phyloP scores from a whole-genome alignment of 2,888 invertebrate genomes.

The Ophraella communa region DNA sequence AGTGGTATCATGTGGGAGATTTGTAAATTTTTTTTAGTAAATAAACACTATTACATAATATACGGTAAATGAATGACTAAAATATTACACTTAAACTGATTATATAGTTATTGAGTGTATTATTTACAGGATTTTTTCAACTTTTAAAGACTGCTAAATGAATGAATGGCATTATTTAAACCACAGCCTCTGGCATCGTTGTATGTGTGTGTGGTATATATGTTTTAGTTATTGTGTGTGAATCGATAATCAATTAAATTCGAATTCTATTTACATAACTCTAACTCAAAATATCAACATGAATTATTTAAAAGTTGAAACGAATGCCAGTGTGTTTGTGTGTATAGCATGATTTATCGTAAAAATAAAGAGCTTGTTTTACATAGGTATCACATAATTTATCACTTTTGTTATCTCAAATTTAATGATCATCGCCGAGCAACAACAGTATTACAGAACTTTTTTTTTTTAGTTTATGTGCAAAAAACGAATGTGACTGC shows the following conservation, averaged over 20 bases:
- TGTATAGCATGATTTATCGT: neutral
- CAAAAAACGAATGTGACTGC: neutral
- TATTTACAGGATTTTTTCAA: no score
- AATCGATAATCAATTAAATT: neutral
- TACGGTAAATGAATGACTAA: no score
- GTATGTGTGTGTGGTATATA: no score
- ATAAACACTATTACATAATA: no score
- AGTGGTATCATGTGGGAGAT: no score
- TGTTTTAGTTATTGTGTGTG: neutral
- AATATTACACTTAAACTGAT: no score
- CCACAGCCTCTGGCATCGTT: no score
- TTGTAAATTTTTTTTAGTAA: no score
- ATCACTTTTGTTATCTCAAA: conserved; percentile 1
- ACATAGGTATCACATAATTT: conserved; percentile 5
- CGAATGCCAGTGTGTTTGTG: no score
- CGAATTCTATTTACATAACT: neutral
- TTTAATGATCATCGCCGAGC: neutral
- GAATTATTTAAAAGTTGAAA: neutral
- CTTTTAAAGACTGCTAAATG: no score
- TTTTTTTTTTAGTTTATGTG: conserved; percentile 2
- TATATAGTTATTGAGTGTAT: no score
- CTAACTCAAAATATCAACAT: neutral
- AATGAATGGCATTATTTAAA: no score
- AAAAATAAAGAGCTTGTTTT: neutral
- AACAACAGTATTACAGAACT: neutral